Evolutionary conservation across 1,140 invertebrate genomes (phyloP), one percentile per base, ranked within the genome.

Genomic region (Zaprionus camerounensis): DNA sequence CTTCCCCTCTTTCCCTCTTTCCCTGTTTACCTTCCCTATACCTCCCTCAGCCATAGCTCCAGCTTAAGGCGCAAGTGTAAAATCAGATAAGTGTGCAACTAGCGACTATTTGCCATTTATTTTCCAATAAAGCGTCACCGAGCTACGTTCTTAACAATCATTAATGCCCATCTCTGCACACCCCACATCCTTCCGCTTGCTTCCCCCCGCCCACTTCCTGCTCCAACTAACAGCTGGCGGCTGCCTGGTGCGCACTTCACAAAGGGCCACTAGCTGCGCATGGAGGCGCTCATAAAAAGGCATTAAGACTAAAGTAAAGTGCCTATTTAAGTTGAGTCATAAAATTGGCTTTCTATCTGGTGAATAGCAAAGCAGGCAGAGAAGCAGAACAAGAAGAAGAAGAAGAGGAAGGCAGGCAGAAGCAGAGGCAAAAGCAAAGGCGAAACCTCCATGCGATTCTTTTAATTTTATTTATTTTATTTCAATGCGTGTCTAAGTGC

Each of bases 301-400:
- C 85, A 90, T 90, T 85, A 90, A 80, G 81, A 90, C 76, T 76
- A 85, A 85, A 85, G 86, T 90, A 90, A 90, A 90, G 85, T 90
- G 85, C 85, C 85, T 90, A 90, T 90, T 90, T 90, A 90, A 90
- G 85, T 90, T 90, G 86, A 90, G 85, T 90, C 85, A 90, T 90
- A 90, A 90, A 90, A 90, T 90, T 90, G 85, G 85, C 85, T 90
- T 90, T 90, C 85, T 91, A 90, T 90, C 81, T 90, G 67, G 63
- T 64, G 65, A 69, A 74, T 75, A 56, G 69, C 79, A 67, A 70
- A 38, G 36, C 66, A 59, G 13, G 31, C 13, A 68, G 46, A 46
- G 36, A 13, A 59, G 4, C 9, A 55, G 20, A 12, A 31, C 13
- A 53, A 62, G 9, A 11, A 11, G 9, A 15, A 13, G 17, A 49